These are phyloP conservation scores for Rhinolophus sinicus DNA, from an alignment of 2,113 vertebrate genomes.

Conservation along the genomic window DNA sequence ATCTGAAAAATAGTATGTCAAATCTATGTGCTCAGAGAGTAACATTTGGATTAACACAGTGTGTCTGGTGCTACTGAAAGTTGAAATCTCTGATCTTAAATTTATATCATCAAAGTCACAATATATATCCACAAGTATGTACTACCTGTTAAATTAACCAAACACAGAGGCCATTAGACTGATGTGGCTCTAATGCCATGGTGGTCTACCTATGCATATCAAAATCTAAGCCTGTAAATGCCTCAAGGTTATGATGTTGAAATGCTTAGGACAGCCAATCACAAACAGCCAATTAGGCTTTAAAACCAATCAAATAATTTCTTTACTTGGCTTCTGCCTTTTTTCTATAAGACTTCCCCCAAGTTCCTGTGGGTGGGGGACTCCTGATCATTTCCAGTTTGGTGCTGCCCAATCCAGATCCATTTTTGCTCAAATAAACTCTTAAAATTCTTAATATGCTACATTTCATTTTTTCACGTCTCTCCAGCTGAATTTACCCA, in stretches of 20 bases:
- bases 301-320: background rate
- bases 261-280: background rate
- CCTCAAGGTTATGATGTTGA: background rate
- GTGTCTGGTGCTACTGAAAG: background rate
- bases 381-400: background rate
- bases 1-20: background rate
- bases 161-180: background rate
- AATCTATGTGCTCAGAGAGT: background rate
- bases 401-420: background rate
- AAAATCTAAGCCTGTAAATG: background rate
- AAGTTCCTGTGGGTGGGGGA: background rate
- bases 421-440: background rate
- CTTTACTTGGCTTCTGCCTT: background rate
- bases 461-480: background rate
- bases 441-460: background rate
- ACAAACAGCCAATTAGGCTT: background rate
- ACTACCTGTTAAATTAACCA: background rate
- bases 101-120: background rate
- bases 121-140: background rate
- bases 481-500: background rate
- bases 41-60: background rate
- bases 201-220: background rate
- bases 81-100: background rate
- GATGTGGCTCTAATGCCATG: too few relatives aligned
- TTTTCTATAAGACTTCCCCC: background rate